phyloP scores from a whole-genome alignment of 2,797 vertebrate species.

The Melanotaenia pygmaea region DNA sequence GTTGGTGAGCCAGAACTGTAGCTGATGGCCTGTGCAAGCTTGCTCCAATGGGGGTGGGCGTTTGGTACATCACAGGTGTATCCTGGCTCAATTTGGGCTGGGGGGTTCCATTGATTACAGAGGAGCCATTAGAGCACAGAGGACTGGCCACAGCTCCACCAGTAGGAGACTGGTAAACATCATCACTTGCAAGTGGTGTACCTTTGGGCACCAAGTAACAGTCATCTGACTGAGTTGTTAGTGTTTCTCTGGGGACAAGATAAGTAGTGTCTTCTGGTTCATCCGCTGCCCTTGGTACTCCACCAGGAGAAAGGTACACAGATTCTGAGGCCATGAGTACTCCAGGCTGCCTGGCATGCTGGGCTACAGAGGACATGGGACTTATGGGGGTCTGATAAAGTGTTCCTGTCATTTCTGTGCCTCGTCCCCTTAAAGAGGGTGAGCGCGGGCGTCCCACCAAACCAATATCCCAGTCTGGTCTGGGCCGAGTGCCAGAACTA shows the following conservation, averaged over 20 bases:
- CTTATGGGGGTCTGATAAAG: conserved; percentile 80
- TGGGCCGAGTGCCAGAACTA: conserved; percentile 79
- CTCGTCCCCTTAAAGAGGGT: conserved; percentile 80
- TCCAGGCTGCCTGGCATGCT: conserved; percentile 68
- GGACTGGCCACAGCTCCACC: conserved; percentile 54
- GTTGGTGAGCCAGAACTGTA: conserved; percentile 72
- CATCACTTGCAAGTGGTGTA: conserved; percentile 73
- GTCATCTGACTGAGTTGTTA: conserved; percentile 67
- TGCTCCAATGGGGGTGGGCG: conserved; percentile 69
- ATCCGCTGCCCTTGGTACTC: conserved; percentile 62
- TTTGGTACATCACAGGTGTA: conserved; percentile 77
- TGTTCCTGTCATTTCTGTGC: conserved; percentile 68
- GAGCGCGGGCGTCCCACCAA: conserved; percentile 78
- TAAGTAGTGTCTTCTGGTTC: conserved; percentile 77
- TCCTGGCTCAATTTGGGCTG: conserved; percentile 71
- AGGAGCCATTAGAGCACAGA: conserved; percentile 50
- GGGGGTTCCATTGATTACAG: conserved; percentile 38
- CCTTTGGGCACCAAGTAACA: conserved; percentile 84
- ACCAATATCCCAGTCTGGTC: conserved; percentile 81
- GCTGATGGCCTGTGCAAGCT: conserved; percentile 67
- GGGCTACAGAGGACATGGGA: conserved; percentile 57
- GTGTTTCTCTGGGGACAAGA: conserved; percentile 78
- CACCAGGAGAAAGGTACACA: conserved; percentile 80
- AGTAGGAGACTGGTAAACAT: conserved; percentile 84
- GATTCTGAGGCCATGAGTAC: conserved; percentile 67